Evolutionary conservation across 2,888 invertebrate genomes (phyloP).

Genomic region (Trachelus troglodyta): DNA sequence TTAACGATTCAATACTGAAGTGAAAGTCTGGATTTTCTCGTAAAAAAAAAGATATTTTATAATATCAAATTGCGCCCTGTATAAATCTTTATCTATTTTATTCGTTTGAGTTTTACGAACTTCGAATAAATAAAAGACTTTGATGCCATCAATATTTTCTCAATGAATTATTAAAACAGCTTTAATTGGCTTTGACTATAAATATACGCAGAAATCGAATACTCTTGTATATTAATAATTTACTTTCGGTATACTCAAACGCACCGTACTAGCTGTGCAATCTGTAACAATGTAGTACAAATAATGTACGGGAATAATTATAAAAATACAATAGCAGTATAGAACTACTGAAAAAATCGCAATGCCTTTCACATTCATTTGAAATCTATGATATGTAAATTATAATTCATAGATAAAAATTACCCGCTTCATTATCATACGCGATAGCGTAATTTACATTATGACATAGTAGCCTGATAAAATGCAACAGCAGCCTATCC

Average conservation of each 20-base stretch:
- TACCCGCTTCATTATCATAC: neutral
- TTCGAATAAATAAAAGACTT: neutral
- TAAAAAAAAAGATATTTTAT: neutral
- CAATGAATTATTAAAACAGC: neutral
- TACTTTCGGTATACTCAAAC: neutral
- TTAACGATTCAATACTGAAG: neutral
- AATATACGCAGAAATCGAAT: neutral
- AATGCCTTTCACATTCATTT: too few relatives aligned
- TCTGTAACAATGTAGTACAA: neutral
- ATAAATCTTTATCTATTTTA: neutral
- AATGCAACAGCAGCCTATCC: neutral
- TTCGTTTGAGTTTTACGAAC: neutral
- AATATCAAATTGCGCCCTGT: neutral
- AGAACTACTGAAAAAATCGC: neutral
- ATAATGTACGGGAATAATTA: neutral
- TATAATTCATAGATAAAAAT: neutral
- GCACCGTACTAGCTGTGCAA: neutral
- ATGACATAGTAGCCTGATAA: neutral
- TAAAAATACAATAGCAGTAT: neutral
- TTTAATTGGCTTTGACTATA: neutral
- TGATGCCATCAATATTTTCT: neutral
- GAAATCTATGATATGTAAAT: neutral
- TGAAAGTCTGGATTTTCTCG: neutral
- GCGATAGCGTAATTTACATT: neutral
- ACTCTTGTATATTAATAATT: neutral